Base-by-base conservation (phyloP, 2,888 invertebrate species). In the Trachelus iudaicus region DNA sequence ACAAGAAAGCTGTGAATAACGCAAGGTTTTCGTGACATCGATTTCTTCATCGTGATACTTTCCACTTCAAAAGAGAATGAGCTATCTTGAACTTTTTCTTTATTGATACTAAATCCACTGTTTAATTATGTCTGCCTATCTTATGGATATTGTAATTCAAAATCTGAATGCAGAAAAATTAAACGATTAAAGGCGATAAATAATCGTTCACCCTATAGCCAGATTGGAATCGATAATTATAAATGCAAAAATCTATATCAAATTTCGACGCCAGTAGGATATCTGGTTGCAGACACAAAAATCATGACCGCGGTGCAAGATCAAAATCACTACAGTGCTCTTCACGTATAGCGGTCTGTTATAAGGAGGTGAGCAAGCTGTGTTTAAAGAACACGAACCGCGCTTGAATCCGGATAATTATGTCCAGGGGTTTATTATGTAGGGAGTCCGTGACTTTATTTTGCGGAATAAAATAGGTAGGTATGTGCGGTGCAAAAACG, bases 401-500 rank as follows among this genome's bases (percentile, higher is more conserved):
- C 78, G 78, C 79, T 79, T 56, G 81, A 81, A 84, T 81, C 87
- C 79, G 82, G 86, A 87, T 89, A 89, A 89, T 89, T 89, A 89
- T 87, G 84, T 89, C 83, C 85, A 84, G 80, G 85, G 85, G 87
- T 89, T 89, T 89, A 89, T 88, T 87, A 82, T 79, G 78, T 85
- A 83, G 83, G 82, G 84, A 83, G 82, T 83, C 84, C 84, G 83
- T 85, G 84, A 82, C 82, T 87, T 85, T 82, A 85, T 83, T 88
- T 85, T 80, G 79, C 79, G 75, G 79, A 77, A 81, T 81, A 80
- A 82, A 77, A 79, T 77, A 78, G 76, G 40, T 81, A 76, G 81
- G 81, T 76, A 82, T 84, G 76, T 73, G 73, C 73, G 30, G 68
- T 76, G 80, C 77, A 81, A 81, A 83, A 82, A 83, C 79, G 77